Evolutionary conservation across 2,797 vertebrate genomes (phyloP), one percentile per base, ranked within the genome.

Genomic region (Neosilurus hyrtlii): DNA sequence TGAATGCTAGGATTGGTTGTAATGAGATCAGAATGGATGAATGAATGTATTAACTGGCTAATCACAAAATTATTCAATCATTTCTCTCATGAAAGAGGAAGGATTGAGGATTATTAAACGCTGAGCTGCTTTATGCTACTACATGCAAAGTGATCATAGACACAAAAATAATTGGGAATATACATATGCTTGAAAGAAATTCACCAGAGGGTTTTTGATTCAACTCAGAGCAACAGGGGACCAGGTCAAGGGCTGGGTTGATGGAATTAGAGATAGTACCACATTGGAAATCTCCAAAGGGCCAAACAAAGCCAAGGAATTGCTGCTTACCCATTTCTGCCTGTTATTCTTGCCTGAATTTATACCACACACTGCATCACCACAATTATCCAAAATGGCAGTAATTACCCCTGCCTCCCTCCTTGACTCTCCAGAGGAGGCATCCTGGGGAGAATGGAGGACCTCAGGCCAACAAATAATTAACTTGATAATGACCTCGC

Each of bases 381-480:
- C 85, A 89, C 88, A 89, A 87, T 90, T 90, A 87, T 87, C 88
- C 87, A 86, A 88, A 90, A 88, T 79, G 71, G 83, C 84, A 91
- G 86, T 88, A 88, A 88, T 86, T 88, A 85, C 86, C 87, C 83
- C 84, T 84, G 82, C 87, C 89, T 82, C 84, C 80, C 74, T 83
- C 82, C 79, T 54, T 81, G 49, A 74, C 76, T 82, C 84, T 84
- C 84, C 84, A 83, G 79, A 81, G 86, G 82, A 86, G 74, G 78
- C 82, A 82, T 90, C 86, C 84, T 87, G 83, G 75, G 86, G 87
- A 90, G 87, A 85, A 88, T 88, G 82, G 76, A 89, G 83, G 87
- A 89, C 90, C 88, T 89, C 73, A 12, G 90, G 90, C 90, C 87
- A 88, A 90, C 85, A 91, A 89, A 92, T 92, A 93, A 93, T 93